Percentiles rank a stretch among this genome's conserved stretches.
Evolutionary conservation across 2,888 invertebrate species (phyloP).

Genomic region (Pecten maximus): DNA sequence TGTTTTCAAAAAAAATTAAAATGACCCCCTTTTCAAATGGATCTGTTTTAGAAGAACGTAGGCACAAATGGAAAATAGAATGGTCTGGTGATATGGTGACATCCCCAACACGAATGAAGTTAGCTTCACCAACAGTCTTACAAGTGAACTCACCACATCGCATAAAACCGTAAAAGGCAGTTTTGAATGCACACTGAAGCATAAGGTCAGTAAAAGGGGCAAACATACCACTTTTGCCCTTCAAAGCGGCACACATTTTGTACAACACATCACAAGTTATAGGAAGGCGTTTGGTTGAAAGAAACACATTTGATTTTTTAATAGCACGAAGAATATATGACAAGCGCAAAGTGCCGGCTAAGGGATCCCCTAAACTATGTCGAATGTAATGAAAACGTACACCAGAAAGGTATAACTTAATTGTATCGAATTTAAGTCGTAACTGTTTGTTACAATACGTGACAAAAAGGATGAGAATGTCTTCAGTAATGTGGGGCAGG

Average conservation of each 20-base stretch:
- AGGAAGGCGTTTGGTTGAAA: constrained; percentile 35
- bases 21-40: not conserved
- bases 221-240: constrained; percentile 15
- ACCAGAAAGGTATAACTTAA: constrained; percentile 42
- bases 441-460: constrained; percentile 39
- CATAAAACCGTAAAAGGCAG: constrained; percentile 48
- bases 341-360: too few species aligned
- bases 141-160: constrained; percentile 50
- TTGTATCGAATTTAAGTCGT: constrained; percentile 36
- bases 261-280: constrained; percentile 40
- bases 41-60: not conserved
- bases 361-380: not conserved
- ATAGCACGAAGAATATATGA: constrained; percentile 40
- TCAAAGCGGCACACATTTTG: not conserved
- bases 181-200: not conserved
- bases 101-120: not conserved
- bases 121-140: not conserved
- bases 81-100: not conserved
- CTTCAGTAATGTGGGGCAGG: not conserved
- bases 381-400: constrained; percentile 35
- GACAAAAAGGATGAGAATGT: constrained; percentile 45
- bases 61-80: not conserved
- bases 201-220: constrained; percentile 35
- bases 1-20: not conserved
- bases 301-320: not conserved